Evolutionary conservation across 1,140 invertebrate genomes (phyloP), one percentile per base, ranked within the genome.

Genomic region (Protaetia brevitarsis): DNA sequence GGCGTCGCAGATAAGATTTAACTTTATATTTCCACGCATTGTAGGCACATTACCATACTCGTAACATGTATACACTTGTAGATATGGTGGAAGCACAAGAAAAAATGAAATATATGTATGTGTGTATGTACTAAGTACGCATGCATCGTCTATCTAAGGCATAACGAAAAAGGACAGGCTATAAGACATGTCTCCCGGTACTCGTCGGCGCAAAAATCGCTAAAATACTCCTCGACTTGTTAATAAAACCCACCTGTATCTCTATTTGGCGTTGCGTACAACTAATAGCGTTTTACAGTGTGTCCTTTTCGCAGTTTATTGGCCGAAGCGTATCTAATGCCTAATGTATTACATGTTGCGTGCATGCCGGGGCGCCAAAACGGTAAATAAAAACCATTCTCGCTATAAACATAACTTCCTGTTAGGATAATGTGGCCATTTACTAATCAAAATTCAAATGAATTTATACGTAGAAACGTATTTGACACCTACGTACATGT

Each of bases 161-260:
- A 51, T 51, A 51, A 51, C 41, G 26, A 51, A 51, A 51, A 51
- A 16, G 41, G 41, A 51, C 41, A 51, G 41, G 41, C 26, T 51
- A 51, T 51, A 23, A 16, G 41, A 51, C 19, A 23, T 51, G 41
- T 51, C 41, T 13, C 41, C 41, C n/a, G n/a, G 16, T 51, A 23
- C 26, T 23, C 8, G 41, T 21, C 41, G 26, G 13, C 41, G 16
- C 26, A 51, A 51, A 51, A 51, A 51, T 51, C n/a, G 41, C 41
- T 51, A 51, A 51, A 51, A 51, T 51, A 51, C 41, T 8, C 41
- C 16, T 23, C 26, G 41, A 51, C 41, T 51, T 51, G 41, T 51
- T 51, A 51, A 51, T 51, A 51, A 51, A 51, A 51, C 41, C 41
- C 41, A 51, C 41, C 41, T 51, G 41, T 19, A 51, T 51, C 41